These are phyloP conservation scores for Myotis davidii DNA, from an alignment of 2,113 vertebrate species.

Conservation along the genomic window DNA sequence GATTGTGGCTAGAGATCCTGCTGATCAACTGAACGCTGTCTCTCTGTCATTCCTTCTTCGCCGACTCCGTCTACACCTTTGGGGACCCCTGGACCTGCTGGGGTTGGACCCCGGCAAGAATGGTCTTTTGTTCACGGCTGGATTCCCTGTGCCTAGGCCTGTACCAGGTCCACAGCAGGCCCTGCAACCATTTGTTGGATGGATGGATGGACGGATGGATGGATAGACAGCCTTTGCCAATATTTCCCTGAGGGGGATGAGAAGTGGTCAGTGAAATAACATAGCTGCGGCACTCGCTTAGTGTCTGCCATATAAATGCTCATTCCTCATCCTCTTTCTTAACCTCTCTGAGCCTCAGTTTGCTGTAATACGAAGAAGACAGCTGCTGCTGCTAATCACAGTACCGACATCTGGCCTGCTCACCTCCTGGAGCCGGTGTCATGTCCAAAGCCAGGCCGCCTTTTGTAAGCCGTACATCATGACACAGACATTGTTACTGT, in stretches of 20 bases:
- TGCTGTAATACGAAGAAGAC: not conserved
- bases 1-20: too few relatives aligned
- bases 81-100: too few relatives aligned
- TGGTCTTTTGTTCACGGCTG: not conserved
- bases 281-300: not conserved
- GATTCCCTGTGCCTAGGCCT: not conserved
- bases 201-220: not conserved
- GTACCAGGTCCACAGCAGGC: not conserved
- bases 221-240: not conserved
- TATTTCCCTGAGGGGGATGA: not conserved
- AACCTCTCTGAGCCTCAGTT: not conserved
- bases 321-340: not conserved
- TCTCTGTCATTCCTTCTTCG: too few relatives aligned
- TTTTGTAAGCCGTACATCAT: not conserved
- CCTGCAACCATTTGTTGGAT: not conserved
- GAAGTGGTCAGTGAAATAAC: not conserved
- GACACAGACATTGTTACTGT: not conserved
- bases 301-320: not conserved
- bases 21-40: too few relatives aligned
- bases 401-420: not conserved
- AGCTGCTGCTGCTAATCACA: not conserved
- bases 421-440: not conserved
- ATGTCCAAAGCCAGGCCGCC: not conserved
- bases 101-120: too few relatives aligned
- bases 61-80: too few relatives aligned